Evolutionary conservation across 2,888 invertebrate species (phyloP), one percentile per base, ranked within the genome.

Genomic region (Tachystola acroxantha): DNA sequence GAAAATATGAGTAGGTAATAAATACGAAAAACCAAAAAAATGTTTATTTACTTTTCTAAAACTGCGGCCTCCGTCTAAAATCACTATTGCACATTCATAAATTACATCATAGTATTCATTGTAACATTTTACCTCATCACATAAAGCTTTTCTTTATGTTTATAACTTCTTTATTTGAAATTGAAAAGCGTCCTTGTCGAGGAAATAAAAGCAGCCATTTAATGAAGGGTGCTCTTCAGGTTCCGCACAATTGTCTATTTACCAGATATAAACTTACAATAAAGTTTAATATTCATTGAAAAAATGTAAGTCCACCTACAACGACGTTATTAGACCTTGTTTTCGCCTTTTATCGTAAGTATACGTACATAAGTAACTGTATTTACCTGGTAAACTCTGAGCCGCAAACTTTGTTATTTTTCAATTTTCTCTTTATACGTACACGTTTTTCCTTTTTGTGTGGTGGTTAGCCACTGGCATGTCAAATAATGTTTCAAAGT

Each of bases 111-210:
- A 16, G 24, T 26, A 14, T n/a, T n/a, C n/a, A n/a, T n/a, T n/a
- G 10, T 3, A 5, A 20, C 20, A 16, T 6, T 36, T 31, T 26
- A 24, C 19, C 25, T 36, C 31, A 19, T 36, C 10, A 16, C 26
- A 26, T 36, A 31, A 31, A 36, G 36, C 31, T 31, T 31, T 29
- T n/a, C 12, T 35, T 30, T 28, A 25, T 11, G 10, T 14, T 36
- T 36, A 36, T 25, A 11, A 25, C 36, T 31, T 36, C 31, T 36
- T 36, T 44, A 43, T 41, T 35, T 37, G 37, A 39, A 46, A 43
- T 41, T 42, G 37, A 46, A 48, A 46, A 36, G 40, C 40, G 37
- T 45, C 41, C 41, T 31, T 40, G 38, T 38, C 40, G 32, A 43
- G 40, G 40, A 45, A 25, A 43, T 39, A 42, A 42, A 29, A 29